phyloP scores from a whole-genome alignment of 2,113 vertebrate genomes.

The Protobothrops flavoviridis region DNA sequence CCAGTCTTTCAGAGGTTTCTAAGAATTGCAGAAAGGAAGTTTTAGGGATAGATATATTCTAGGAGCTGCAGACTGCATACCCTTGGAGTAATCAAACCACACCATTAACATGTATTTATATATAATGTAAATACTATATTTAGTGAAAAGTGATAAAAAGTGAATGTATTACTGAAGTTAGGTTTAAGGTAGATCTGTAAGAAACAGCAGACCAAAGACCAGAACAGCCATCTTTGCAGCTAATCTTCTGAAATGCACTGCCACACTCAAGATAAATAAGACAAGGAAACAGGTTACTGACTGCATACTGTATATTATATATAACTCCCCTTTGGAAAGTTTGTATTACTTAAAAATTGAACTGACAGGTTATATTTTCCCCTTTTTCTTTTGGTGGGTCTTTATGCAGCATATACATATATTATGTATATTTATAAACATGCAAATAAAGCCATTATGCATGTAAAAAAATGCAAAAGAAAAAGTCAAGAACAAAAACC shows the following conservation, averaged over 20 bases:
- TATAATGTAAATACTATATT: neutral
- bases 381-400: neutral
- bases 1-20: neutral
- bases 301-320: neutral
- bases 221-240: neutral
- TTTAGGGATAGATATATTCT: neutral
- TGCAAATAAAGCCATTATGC: neutral
- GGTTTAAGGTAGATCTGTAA: neutral
- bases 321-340: neutral
- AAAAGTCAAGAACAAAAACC: conserved; percentile 2
- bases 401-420: neutral
- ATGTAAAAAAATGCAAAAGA: neutral
- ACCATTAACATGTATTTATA: neutral
- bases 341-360: neutral
- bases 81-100: neutral
- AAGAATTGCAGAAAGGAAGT: neutral
- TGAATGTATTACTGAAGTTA: neutral
- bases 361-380: neutral
- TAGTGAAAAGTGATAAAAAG: neutral
- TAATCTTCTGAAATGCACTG: neutral
- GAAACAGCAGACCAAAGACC: neutral
- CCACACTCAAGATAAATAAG: neutral
- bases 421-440: neutral
- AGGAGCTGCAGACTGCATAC: neutral
- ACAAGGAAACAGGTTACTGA: neutral